A percentile compares a stretch with the other conserved stretches of the same genome.
Evolutionary conservation across 2,888 invertebrate genomes (phyloP).

Genomic region (Frankliniella fusca): DNA sequence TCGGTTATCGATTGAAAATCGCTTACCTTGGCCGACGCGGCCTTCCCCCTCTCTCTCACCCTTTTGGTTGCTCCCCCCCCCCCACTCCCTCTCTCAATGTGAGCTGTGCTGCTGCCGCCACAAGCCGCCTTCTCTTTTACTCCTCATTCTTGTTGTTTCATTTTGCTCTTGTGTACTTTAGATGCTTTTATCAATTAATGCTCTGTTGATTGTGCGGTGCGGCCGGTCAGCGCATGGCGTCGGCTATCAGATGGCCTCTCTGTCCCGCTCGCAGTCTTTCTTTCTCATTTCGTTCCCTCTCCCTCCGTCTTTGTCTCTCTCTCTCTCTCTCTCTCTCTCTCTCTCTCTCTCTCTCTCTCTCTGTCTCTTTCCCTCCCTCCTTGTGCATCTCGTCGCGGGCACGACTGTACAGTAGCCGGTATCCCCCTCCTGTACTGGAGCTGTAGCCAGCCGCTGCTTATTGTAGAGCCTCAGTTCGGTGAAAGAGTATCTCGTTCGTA

Average conservation of each 20-base stretch:
- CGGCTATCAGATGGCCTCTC: neutral
- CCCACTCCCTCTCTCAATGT: too few species aligned
- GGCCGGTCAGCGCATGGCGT: neutral
- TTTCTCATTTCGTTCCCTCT: neutral
- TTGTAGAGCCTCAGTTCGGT: too few species aligned
- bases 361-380: neutral
- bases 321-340: neutral
- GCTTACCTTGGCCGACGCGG: neutral
- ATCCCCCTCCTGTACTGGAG: too few species aligned
- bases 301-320: neutral
- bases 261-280: neutral
- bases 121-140: neutral
- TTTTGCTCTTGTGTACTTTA: slow-evolving; percentile 21
- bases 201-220: slow-evolving; percentile 17
- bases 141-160: neutral
- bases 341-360: neutral
- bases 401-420: too few species aligned
- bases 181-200: slow-evolving; percentile 26
- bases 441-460: too few species aligned
- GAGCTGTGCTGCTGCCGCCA: too few species aligned
- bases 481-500: too few species aligned
- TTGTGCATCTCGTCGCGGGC: too few species aligned
- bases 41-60: neutral
- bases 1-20: slow-evolving; percentile 16
- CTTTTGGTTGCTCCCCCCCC: neutral